Percentiles rank a stretch among this genome's conserved stretches.
Evolutionary conservation across 2,797 vertebrate species (phyloP).

Genomic region (Nannoperca australis): DNA sequence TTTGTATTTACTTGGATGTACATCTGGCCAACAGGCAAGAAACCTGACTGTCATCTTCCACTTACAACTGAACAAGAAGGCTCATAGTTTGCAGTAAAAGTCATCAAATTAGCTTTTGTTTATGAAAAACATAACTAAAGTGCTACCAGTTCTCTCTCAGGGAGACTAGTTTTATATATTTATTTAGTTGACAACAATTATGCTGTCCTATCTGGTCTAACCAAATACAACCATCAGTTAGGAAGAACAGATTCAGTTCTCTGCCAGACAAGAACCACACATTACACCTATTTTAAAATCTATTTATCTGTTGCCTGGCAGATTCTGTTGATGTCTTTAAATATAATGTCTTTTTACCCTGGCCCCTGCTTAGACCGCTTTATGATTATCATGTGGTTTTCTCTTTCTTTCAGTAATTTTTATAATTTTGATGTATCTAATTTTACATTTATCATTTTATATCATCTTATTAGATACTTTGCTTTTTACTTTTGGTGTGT

Average conservation of each 20-base stretch:
- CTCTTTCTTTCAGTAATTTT: neutral
- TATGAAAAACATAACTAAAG: neutral
- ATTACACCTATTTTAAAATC: too few relatives aligned
- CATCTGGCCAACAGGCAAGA: neutral
- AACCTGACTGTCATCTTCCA: neutral
- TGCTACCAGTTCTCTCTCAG: neutral
- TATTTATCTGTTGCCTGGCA: neutral
- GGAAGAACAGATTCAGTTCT: neutral
- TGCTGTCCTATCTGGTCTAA: neutral
- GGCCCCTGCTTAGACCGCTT: neutral
- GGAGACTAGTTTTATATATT: neutral
- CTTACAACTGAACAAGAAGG: neutral
- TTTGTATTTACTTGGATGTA: neutral
- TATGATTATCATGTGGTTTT: neutral
- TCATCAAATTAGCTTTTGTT: neutral
- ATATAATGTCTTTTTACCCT: neutral
- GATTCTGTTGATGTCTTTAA: slow-evolving; percentile 1
- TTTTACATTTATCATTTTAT: neutral
- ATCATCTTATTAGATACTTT: neutral
- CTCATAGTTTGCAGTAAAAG: neutral
- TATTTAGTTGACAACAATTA: neutral
- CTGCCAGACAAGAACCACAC: neutral
- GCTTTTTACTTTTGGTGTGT: neutral
- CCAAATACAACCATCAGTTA: neutral
- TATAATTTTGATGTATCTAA: neutral